These are phyloP conservation scores for Tragopan temminckii DNA, from an alignment of 2,797 vertebrate genomes.

Conservation along the genomic window DNA sequence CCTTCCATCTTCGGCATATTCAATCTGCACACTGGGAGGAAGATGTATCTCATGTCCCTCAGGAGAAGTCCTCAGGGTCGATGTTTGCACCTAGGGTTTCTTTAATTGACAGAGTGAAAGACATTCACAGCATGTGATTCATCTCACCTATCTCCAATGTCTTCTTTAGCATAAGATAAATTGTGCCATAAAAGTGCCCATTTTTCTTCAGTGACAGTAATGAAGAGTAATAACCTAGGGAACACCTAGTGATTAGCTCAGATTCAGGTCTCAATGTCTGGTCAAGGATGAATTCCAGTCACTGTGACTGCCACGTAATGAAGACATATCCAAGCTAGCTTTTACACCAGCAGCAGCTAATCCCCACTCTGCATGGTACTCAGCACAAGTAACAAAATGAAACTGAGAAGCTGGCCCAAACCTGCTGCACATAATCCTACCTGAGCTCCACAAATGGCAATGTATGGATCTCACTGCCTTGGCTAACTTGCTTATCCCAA, in stretches of 20 bases:
- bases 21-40: not conserved
- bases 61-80: not conserved
- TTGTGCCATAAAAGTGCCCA: not conserved
- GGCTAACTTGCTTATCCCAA: not conserved
- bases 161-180: conserved; percentile 51
- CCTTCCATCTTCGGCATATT: not conserved
- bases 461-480: not conserved
- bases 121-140: conserved; percentile 7
- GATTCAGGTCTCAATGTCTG: conserved; percentile 24
- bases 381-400: not conserved
- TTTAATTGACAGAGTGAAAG: conserved; percentile 28
- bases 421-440: rapidly evolving
- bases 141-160: conserved; percentile 30
- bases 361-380: not conserved
- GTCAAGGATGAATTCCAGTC: conserved; percentile 55
- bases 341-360: not conserved
- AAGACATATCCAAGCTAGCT: not conserved
- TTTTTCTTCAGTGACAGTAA: conserved; percentile 58
- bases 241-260: not conserved
- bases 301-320: conserved; percentile 18
- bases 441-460: not conserved
- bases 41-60: not conserved
- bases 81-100: not conserved
- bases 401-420: not conserved
- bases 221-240: conserved; percentile 15